Base-by-base conservation (phyloP, 2,113 vertebrate species). In the Plecotus auritus region DNA sequence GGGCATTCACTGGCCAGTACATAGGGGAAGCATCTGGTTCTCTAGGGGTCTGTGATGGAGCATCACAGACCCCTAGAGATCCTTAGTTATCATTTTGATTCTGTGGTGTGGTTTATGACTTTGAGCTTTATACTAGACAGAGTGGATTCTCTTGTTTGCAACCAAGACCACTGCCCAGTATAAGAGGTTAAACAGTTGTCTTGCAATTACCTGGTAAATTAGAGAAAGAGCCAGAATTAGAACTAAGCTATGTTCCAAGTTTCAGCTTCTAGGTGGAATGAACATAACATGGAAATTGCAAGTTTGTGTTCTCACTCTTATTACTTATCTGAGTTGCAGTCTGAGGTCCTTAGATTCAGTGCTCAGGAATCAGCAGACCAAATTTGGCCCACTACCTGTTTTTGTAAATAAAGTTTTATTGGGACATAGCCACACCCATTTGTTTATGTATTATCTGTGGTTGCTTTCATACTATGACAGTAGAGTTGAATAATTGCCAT, bases 361-460 rank as follows among this genome's bases (percentile, higher is more conserved):
- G 7, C 37, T 26, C 66, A 54, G 40, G 35, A 64, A 45, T 90
- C 45, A 78, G 61, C 20, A 81, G 88, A 61, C n/a, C 64, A 86
- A 76, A 66, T 73, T 9, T 74, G 35, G 61, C 22, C 7, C 49
- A 30, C 16, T 74, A 20, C 12, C 12, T 92, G 2, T 20, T 70
- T 85, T 94, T 94, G 80, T 89, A 92, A 88, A 89, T 42, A 89
- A 93, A 88, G 22, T 91, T 91, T 94, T 90, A 37, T 17, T 30
- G 35, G 28, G n/a, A 89, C 81, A 81, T 8, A 69, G 23, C 9
- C 5, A 26, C 77, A 37, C 61, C 32, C 61, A 35, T 72, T 92
- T 70, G 56, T 69, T 76, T 92, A 51, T 76, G 4, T 56, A 56
- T 56, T 90, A 66, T 26, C 51, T 91, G 3, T 70, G 70, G 23